Evolutionary conservation across 2,797 vertebrate genomes (phyloP).

Genomic region (Gadopsis bispinosus): DNA sequence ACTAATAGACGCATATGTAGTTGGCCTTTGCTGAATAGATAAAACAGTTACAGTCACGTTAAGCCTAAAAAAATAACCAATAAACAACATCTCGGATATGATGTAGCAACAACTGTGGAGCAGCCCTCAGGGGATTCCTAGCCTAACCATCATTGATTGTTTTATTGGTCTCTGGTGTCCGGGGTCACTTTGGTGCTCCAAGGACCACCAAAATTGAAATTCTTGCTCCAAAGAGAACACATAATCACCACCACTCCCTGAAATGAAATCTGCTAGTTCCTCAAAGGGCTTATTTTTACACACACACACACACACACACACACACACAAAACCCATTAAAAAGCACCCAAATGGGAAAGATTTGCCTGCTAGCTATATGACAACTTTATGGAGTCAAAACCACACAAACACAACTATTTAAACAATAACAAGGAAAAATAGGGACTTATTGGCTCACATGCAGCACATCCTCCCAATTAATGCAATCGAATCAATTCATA

Average conservation of each 20-base stretch:
- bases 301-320: neutral
- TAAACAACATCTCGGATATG: slow-evolving; percentile 21
- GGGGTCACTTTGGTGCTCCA: neutral
- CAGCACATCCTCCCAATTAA: slow-evolving; percentile 12
- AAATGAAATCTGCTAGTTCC: slow-evolving; percentile 2
- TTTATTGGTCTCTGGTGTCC: slow-evolving; percentile 42
- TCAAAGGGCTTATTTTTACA: slow-evolving; percentile 14
- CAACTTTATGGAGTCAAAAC: slow-evolving; percentile 17
- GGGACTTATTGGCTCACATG: neutral
- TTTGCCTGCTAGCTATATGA: neutral
- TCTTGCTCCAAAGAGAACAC: slow-evolving; percentile 9
- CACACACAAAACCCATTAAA: neutral
- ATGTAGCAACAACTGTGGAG: slow-evolving; percentile 23
- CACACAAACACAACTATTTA: slow-evolving; percentile 27
- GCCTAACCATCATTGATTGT: slow-evolving; percentile 46
- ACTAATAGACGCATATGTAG: slow-evolving; percentile 26
- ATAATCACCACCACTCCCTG: neutral
- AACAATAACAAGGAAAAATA: neutral
- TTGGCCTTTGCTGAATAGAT: slow-evolving; percentile 56
- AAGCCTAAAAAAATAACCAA: slow-evolving; percentile 54
- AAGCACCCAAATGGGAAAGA: neutral
- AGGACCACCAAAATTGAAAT: slow-evolving; percentile 8
- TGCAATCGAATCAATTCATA: slow-evolving; percentile 32
- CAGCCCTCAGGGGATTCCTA: slow-evolving; percentile 27
- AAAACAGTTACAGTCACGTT: slow-evolving; percentile 72